Base-by-base conservation (phyloP, 2,888 invertebrate species). In the Philereme transversata region DNA sequence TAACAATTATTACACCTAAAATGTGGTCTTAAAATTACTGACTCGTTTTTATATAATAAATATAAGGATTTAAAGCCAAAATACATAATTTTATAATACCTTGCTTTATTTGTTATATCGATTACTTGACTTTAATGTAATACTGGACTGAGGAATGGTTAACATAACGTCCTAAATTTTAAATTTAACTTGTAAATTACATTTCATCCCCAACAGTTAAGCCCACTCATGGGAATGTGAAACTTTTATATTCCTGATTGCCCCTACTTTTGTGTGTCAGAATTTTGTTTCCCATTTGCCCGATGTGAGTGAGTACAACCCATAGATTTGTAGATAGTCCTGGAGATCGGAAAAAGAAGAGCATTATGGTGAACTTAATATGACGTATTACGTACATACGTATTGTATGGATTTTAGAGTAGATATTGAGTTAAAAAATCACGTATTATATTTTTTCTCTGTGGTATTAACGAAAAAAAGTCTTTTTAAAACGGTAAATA, bases 11-110 rank as follows among this genome's bases (percentile, higher is more conserved):
- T 75, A 73, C 51, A 64, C 65, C 72, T 34, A 47, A 5, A 73
- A 72, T 73, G 74, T 75, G 70, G 75, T 71, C 88, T 90, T 89
- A 90, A 77, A 83, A 84, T 82, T 90, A 91, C 79, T 91, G 91
- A 91, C 91, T 91, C 81, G 87, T 88, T 90, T 78, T 79, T 66
- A 74, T 74, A 75, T 73, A 72, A 75, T 77, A 76, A 76, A 78
- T 77, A 77, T 71, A 72, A 69, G 66, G 49, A 54, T 65, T 84
- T 86, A 86, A 86, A 86, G 85, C 86, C 84, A 82, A 86, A 78
- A 79, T 60, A 67, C 52, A 64, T 58, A 49, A 35, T 59, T 57
- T 55, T 53, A 57, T 56, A 46, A 55, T 62, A 81, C 43, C 48
- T 35, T 74, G 68, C 47, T 5, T 48, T 53, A 43, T 9, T 68